A percentile compares a stretch with the other conserved stretches of the same genome.
Conservation (phyloP, 2,888 invertebrate species). For the Keiferia lycopersicella region DNA sequence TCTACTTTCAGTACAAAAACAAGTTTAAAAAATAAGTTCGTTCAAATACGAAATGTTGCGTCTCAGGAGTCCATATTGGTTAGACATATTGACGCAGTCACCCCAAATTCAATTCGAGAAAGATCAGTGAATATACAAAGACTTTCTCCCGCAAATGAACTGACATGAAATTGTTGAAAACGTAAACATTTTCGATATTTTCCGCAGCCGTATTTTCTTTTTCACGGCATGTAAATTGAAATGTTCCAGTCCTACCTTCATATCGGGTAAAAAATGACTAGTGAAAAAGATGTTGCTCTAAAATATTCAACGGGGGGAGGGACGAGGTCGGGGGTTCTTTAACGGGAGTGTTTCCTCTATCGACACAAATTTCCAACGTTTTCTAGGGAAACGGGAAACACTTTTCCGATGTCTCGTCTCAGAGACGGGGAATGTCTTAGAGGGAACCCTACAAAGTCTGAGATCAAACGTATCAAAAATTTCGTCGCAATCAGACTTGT, state of each 20-base stretch:
- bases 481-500: no score
- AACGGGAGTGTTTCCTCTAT: constrained; percentile 38
- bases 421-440: no score
- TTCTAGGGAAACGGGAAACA: constrained; percentile 37
- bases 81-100: constrained; percentile 8
- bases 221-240: constrained; percentile 20
- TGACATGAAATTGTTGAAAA: constrained; percentile 13
- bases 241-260: constrained; percentile 12
- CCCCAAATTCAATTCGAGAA: neutral
- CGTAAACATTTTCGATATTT: constrained; percentile 10
- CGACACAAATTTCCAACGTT: constrained; percentile 42
- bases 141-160: constrained; percentile 6
- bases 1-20: neutral
- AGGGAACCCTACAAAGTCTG: no score
- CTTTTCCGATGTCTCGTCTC: constrained; percentile 33
- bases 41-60: neutral
- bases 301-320: constrained; percentile 25
- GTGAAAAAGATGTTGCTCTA: constrained; percentile 14
- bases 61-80: neutral
- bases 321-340: constrained; percentile 29
- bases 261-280: constrained; percentile 18
- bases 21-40: neutral
- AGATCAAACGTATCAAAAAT: no score
- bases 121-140: constrained; percentile 5
- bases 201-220: constrained; percentile 12